Percentiles rank a stretch among this genome's conserved stretches.
Conservation (phyloP, 2,888 invertebrate species). For the Adineta ricciae region DNA sequence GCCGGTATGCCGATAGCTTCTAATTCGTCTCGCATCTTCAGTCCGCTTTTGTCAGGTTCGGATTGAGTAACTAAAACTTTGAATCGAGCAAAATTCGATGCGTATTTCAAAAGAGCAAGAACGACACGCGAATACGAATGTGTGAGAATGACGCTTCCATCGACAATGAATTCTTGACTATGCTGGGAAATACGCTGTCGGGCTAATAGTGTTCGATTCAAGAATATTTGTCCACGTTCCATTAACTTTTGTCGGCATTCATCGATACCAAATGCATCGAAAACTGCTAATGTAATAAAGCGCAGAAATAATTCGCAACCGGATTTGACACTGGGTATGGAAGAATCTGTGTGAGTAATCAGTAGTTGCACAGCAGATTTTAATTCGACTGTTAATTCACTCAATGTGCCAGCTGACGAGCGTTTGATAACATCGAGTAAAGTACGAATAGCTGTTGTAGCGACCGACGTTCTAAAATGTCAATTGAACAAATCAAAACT, state of each 20-base stretch:
- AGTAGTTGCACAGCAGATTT: conserved; percentile 69
- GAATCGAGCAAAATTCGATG: conserved; percentile 70
- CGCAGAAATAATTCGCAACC: conserved; percentile 81
- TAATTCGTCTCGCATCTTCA: conserved; percentile 65
- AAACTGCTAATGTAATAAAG: conserved; percentile 75
- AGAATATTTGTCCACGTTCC: conserved; percentile 66
- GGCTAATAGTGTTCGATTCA: conserved; percentile 65
- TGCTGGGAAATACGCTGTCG: conserved; percentile 72
- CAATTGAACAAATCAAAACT: too few relatives aligned
- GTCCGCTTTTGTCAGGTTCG: conserved; percentile 67
- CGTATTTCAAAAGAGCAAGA: conserved; percentile 70
- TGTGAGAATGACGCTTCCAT: conserved; percentile 65
- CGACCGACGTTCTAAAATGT: conserved; percentile 54
- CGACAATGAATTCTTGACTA: conserved; percentile 71
- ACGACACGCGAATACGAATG: conserved; percentile 87
- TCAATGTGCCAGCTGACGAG: conserved; percentile 67
- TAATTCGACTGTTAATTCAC: conserved; percentile 69
- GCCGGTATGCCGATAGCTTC: conserved; percentile 65
- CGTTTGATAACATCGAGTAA: conserved; percentile 64
- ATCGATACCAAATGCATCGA: conserved; percentile 59
- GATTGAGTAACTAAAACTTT: conserved; percentile 80
- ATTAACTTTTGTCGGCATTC: conserved; percentile 61
- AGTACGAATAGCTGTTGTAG: conserved; percentile 79
- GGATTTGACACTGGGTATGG: conserved; percentile 78
- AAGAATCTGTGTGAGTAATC: conserved; percentile 65